These are phyloP conservation scores for Melanaphis sacchari DNA, from an alignment of 1,140 invertebrate species.

Conservation along the genomic window DNA sequence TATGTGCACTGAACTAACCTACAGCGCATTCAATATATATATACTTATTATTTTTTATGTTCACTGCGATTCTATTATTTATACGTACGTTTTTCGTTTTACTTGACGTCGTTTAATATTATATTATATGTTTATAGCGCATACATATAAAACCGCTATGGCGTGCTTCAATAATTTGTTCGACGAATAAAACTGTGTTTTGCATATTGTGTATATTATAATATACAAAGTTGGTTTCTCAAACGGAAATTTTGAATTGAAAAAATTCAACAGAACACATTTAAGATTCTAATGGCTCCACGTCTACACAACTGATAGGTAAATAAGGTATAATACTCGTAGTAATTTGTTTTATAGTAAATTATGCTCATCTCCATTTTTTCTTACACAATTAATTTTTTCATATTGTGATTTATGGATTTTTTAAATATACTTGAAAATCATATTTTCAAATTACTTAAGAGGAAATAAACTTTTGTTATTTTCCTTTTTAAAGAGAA, in stretches of 20 bases:
- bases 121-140: neutral
- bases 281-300: neutral
- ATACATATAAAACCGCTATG: neutral
- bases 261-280: neutral
- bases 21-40: neutral
- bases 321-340: no score
- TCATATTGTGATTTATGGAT: no score
- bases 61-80: neutral
- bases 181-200: neutral
- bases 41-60: neutral
- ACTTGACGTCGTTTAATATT: neutral
- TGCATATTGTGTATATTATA: neutral
- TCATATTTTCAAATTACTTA: no score
- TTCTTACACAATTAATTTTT: no score
- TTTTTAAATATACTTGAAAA: no score
- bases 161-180: neutral
- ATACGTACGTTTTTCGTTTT: neutral
- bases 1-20: neutral
- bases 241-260: neutral
- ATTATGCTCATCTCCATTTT: no score
- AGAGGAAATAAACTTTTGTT: no score
- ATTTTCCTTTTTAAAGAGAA: no score
- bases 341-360: no score
- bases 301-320: neutral
- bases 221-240: neutral